A percentile compares a stretch with the other conserved stretches of the same genome.
Conservation (phyloP, 1,140 invertebrate species). For the Brachystomella parvula region DNA sequence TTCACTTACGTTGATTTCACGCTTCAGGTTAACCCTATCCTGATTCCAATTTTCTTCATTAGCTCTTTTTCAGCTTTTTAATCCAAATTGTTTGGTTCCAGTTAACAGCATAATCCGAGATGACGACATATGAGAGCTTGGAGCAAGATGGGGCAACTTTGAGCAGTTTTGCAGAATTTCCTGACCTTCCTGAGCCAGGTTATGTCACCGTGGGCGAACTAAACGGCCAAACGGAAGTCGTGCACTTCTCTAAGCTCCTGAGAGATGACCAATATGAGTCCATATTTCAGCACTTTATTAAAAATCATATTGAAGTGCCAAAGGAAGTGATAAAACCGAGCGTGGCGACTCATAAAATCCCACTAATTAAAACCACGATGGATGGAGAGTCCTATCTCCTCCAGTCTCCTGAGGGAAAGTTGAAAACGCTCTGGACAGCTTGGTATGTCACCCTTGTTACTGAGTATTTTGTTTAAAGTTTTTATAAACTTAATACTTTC, state of each 20-base stretch:
- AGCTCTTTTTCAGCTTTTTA: no score
- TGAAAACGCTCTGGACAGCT: neutral
- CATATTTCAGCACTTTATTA: neutral
- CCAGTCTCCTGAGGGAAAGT: neutral
- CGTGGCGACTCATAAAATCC: conserved; percentile 11
- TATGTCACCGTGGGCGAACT: conserved; percentile 13
- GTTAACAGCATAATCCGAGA: no score
- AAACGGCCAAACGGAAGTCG: neutral
- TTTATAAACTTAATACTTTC: no score
- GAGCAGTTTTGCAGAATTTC: neutral
- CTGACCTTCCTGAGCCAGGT: neutral
- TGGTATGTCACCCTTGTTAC: no score
- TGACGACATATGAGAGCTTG: no score
- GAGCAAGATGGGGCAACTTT: conserved; percentile 4
- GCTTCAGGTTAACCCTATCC: no score
- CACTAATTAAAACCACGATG: neutral
- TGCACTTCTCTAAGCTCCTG: neutral
- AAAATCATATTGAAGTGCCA: neutral
- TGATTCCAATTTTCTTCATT: no score
- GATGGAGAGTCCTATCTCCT: neutral
- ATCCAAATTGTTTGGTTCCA: no score
- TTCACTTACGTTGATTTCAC: no score
- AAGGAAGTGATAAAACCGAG: neutral
- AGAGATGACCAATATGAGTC: neutral
- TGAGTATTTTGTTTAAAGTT: no score